phyloP scores from a whole-genome alignment of 2,888 invertebrate genomes.

The Ceramica pisi region DNA sequence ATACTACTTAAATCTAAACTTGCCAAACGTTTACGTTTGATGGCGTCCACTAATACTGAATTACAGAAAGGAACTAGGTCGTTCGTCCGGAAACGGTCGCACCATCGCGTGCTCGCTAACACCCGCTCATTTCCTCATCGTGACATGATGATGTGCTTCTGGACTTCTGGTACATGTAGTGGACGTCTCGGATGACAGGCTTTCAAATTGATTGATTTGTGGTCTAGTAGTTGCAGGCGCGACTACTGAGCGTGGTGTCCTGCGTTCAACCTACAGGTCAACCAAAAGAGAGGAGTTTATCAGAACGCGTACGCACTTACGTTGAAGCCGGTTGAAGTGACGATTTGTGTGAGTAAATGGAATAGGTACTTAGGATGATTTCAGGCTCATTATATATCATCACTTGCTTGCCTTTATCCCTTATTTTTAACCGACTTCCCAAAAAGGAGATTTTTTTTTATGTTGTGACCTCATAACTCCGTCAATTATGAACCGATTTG shows the following conservation, averaged over 20 bases:
- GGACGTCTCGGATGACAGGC: slow-evolving; percentile 2
- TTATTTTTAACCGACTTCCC: too few species aligned
- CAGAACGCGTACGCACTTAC: too few species aligned
- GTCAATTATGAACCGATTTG: too few species aligned
- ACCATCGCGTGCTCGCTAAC: slow-evolving; percentile 17
- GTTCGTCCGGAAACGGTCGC: slow-evolving; percentile 19
- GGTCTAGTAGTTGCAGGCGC: neutral
- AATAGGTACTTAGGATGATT: too few species aligned
- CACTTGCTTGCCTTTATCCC: too few species aligned
- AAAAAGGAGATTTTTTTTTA: too few species aligned
- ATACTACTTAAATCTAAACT: too few species aligned
- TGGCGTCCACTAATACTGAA: slow-evolving; percentile 2
- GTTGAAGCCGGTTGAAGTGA: too few species aligned
- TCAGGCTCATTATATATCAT: too few species aligned
- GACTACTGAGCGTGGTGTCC: neutral
- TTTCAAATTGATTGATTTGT: neutral
- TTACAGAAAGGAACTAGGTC: slow-evolving; percentile 31
- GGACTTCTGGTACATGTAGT: slow-evolving; percentile 45
- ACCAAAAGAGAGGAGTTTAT: neutral
- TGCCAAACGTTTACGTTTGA: too few species aligned
- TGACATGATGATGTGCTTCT: neutral
- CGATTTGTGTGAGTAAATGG: too few species aligned
- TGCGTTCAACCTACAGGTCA: neutral
- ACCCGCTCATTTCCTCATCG: slow-evolving; percentile 31
- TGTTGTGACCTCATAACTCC: too few species aligned